Conservation (phyloP, 2,113 vertebrate genomes). For the Aptenodytes forsteri region DNA sequence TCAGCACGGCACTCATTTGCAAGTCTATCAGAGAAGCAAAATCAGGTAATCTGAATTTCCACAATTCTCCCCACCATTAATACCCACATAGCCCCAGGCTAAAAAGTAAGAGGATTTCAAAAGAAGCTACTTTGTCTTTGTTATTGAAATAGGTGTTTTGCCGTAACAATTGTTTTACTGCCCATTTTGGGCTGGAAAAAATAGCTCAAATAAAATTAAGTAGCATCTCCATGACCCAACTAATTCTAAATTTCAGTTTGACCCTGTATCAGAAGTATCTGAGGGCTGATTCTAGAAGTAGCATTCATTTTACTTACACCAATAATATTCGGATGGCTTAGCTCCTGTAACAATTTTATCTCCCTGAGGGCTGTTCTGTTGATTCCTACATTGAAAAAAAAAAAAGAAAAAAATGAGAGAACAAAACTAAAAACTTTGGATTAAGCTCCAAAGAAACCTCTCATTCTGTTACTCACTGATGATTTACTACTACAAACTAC, state of each 20-base stretch:
- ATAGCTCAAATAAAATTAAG: background rate
- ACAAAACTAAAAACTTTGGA: background rate
- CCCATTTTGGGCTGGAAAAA: background rate
- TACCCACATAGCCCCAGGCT: background rate
- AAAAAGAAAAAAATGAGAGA: background rate
- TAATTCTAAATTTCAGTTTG: background rate
- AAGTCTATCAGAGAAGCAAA: background rate
- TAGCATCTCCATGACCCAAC: background rate
- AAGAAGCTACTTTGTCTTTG: background rate
- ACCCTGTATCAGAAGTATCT: background rate
- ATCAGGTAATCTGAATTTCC: background rate
- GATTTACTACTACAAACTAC: background rate
- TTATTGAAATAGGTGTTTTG: background rate
- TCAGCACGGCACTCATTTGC: background rate
- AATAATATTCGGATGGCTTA: conserved; percentile 97
- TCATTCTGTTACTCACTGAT: background rate
- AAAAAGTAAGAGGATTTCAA: background rate
- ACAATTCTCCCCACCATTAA: background rate
- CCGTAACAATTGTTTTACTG: background rate
- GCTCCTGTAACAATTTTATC: conserved; percentile 95
- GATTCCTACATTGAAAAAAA: conserved; percentile 80
- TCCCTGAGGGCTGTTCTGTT: conserved; percentile 96
- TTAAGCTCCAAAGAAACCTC: background rate
- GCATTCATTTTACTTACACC: conserved; percentile 82
- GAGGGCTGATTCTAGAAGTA: background rate